Conservation (phyloP, 2,113 vertebrate genomes). For the Candoia aspera region DNA sequence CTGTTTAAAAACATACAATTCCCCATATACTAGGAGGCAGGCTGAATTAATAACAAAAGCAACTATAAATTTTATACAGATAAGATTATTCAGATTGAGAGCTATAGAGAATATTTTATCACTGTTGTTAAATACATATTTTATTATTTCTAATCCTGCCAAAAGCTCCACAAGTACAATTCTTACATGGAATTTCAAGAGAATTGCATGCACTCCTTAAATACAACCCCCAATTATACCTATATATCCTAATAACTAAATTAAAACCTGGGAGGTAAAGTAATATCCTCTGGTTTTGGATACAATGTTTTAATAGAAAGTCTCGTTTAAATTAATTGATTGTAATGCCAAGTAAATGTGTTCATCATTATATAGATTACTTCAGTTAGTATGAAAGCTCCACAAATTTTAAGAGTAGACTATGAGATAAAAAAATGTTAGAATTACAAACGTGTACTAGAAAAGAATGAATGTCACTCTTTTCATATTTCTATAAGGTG, state of each 20-base stretch:
- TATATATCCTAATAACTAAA: not conserved
- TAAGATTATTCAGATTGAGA: not conserved
- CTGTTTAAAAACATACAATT: not conserved
- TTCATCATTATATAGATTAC: not conserved
- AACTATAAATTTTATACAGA: not conserved
- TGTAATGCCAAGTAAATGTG: not conserved
- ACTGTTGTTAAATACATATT: not conserved
- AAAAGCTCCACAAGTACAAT: not conserved
- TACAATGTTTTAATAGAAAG: not conserved
- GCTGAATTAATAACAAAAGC: not conserved
- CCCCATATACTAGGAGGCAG: not conserved
- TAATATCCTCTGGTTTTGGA: not conserved
- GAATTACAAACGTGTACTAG: constrained; percentile 13
- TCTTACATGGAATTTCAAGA: not conserved
- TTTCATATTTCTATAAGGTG: constrained; percentile 35
- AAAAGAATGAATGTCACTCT: constrained; percentile 29
- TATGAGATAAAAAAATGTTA: not conserved
- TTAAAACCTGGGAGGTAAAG: not conserved
- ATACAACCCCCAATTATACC: not conserved
- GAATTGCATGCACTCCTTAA: not conserved
- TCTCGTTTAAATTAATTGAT: not conserved
- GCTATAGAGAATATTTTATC: not conserved
- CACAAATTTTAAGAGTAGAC: not conserved
- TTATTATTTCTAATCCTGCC: not conserved
- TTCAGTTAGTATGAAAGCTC: not conserved